Evolutionary conservation across 2,888 invertebrate species (phyloP).

Genomic region (Drosophila mulleri): DNA sequence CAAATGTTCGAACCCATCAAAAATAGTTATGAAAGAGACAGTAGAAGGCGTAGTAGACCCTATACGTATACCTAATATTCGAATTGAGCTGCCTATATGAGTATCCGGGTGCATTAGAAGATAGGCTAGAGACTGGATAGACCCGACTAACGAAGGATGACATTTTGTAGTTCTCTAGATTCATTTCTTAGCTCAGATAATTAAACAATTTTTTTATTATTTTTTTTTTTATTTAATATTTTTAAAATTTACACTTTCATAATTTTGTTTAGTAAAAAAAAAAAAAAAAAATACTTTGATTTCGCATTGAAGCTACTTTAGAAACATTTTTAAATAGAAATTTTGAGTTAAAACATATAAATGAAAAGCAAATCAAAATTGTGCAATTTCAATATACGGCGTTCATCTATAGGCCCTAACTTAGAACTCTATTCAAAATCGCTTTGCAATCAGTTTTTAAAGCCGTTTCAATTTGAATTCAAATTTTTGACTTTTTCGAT

Average conservation of each 20-base stretch:
- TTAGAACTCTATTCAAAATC: not conserved
- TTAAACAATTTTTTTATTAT: too few relatives aligned
- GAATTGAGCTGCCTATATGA: too few relatives aligned
- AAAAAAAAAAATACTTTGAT: not conserved
- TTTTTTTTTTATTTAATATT: not conserved
- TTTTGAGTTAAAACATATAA: constrained; percentile 1
- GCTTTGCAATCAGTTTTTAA: constrained; percentile 10
- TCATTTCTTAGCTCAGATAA: too few relatives aligned
- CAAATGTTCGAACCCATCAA: too few relatives aligned
- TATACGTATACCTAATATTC: too few relatives aligned
- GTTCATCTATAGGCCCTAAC: not conserved
- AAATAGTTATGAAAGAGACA: too few relatives aligned
- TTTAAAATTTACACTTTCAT: not conserved
- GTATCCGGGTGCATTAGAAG: too few relatives aligned
- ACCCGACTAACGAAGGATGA: too few relatives aligned
- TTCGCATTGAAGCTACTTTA: not conserved
- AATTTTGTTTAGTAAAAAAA: not conserved
- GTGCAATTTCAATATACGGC: not conserved
- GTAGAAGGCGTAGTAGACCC: too few relatives aligned
- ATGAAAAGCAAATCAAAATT: not conserved
- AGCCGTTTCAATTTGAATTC: not conserved
- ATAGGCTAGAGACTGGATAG: too few relatives aligned
- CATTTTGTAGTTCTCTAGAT: too few relatives aligned
- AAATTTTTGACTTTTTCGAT: not conserved
- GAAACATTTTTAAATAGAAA: constrained; percentile 20